Conservation (phyloP, 2,113 vertebrate genomes). For the Channa argus region DNA sequence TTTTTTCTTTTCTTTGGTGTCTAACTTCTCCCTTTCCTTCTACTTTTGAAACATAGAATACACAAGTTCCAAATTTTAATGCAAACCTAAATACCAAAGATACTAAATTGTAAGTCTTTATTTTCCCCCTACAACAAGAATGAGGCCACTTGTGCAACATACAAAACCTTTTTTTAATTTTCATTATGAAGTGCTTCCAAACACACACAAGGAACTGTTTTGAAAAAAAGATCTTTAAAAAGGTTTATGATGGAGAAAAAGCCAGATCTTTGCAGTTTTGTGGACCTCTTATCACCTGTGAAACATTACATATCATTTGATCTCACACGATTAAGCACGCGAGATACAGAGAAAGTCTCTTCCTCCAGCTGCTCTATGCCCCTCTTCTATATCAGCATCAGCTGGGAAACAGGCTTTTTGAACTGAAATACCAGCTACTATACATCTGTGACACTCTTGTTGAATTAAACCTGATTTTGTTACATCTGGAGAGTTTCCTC, state of each 20-base stretch:
- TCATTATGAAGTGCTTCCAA: constrained; percentile 81
- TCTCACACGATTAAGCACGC: constrained; percentile 58
- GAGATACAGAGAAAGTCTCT: constrained; percentile 51
- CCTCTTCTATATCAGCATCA: constrained; percentile 51
- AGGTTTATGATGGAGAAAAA: constrained; percentile 56
- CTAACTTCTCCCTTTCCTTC: too few relatives aligned
- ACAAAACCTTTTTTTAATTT: constrained; percentile 81
- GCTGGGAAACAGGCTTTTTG: constrained; percentile 41
- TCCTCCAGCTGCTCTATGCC: constrained; percentile 41
- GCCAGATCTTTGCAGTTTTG: constrained; percentile 37
- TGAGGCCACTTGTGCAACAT: constrained; percentile 71
- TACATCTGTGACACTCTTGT: constrained; percentile 44
- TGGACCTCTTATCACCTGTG: constrained; percentile 49
- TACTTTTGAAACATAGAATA: too few relatives aligned
- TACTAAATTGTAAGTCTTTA: constrained; percentile 1
- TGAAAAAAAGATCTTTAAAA: constrained; percentile 71
- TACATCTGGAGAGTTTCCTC: constrained; percentile 46
- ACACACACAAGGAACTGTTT: constrained; percentile 55
- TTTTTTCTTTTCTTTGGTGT: too few relatives aligned
- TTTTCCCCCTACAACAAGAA: constrained; percentile 48
- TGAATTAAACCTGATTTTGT: constrained; percentile 48
- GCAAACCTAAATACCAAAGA: neutral
- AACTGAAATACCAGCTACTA: constrained; percentile 44
- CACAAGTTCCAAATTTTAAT: neutral
- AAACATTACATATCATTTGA: constrained; percentile 45